These are phyloP conservation scores for Escarpia spicata DNA, from an alignment of 2,888 invertebrate genomes.

Conservation along the genomic window DNA sequence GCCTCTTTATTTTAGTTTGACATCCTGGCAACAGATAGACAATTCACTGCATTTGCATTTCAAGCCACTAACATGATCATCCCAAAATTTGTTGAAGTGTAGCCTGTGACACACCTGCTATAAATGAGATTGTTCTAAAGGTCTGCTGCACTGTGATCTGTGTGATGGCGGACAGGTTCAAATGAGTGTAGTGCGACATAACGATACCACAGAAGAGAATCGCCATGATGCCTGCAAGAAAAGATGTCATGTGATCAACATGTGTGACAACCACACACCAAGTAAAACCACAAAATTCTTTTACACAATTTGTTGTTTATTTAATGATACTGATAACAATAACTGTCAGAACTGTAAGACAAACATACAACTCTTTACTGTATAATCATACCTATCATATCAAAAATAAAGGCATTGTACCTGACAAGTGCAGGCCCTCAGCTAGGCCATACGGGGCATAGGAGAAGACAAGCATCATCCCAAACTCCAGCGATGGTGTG, in stretches of 20 bases:
- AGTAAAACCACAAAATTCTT: neutral
- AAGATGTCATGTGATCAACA: neutral
- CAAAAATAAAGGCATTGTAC: conserved; percentile 64
- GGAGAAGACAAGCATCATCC: conserved; percentile 97
- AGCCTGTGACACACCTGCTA: conserved; percentile 72
- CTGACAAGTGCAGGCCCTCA: conserved; percentile 93
- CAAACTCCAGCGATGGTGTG: conserved; percentile 97
- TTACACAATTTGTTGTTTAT: neutral
- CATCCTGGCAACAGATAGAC: too few species aligned
- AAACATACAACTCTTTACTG: neutral
- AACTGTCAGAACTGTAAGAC: neutral
- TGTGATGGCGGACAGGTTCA: conserved; percentile 95
- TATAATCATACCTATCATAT: neutral
- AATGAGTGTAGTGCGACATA: conserved; percentile 99
- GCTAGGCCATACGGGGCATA: conserved; percentile 98
- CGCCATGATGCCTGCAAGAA: conserved; percentile 90
- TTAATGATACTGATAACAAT: neutral
- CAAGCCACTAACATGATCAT: too few species aligned
- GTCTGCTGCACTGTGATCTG: conserved; percentile 99
- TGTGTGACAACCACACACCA: neutral
- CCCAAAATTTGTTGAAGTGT: neutral
- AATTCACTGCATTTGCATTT: too few species aligned
- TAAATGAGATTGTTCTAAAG: conserved; percentile 95
- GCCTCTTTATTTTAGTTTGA: too few species aligned
- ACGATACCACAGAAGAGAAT: conserved; percentile 98